Conservation (phyloP, 2,888 invertebrate species). For the Zygogramma bicolorata region DNA sequence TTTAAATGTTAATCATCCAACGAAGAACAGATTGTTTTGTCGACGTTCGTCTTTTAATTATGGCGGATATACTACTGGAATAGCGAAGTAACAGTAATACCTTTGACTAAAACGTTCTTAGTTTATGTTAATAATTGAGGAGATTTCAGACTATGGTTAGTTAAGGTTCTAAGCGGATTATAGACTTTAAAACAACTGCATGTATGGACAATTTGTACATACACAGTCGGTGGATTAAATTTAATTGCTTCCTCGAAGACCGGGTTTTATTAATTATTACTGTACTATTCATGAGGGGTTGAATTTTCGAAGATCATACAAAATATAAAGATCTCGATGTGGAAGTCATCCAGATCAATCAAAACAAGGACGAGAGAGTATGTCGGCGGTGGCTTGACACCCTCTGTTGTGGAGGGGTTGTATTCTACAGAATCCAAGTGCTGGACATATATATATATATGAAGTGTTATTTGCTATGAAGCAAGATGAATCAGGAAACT, state of each 20-base stretch:
- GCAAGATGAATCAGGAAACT: no score
- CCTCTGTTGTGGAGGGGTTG: no score
- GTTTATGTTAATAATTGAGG: neutral
- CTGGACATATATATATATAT: no score
- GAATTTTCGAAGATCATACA: no score
- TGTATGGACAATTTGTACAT: neutral
- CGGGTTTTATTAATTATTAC: neutral
- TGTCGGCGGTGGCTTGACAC: no score
- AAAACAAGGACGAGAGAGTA: no score
- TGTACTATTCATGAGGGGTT: neutral
- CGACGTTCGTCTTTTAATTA: neutral
- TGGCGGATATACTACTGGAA: neutral
- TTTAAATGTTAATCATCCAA: neutral
- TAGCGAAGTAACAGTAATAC: neutral
- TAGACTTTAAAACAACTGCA: neutral
- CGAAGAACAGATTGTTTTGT: neutral
- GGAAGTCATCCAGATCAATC: no score
- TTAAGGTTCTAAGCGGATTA: slow-evolving; percentile 5
- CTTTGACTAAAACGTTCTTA: neutral
- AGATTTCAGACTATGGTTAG: neutral
- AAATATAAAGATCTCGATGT: no score
- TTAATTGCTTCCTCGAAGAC: neutral
- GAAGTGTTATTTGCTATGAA: no score
- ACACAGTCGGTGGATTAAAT: neutral
- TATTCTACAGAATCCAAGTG: no score